Conservation (phyloP, 2,797 vertebrate genomes). For the Sandelia bainsii region DNA sequence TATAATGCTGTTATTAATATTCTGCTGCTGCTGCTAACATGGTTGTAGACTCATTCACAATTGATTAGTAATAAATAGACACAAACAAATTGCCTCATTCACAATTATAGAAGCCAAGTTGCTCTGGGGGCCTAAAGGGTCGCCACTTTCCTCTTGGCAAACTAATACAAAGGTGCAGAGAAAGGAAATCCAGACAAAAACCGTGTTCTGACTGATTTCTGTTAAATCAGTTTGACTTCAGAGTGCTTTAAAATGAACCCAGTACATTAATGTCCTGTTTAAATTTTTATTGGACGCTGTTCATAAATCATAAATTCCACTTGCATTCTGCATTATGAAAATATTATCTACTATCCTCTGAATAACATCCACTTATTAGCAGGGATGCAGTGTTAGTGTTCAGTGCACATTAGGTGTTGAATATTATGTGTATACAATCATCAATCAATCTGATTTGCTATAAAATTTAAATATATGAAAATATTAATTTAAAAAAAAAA, state of each 20-base stretch:
- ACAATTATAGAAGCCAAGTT: too few species aligned
- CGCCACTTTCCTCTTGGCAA: too few species aligned
- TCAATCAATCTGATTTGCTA: background rate
- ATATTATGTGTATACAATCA: background rate
- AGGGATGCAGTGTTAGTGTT: background rate
- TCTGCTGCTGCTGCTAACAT: background rate
- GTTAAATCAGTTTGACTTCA: background rate
- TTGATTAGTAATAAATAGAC: too few species aligned
- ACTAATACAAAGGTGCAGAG: background rate
- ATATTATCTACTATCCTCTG: conserved; percentile 13
- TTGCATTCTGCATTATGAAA: conserved; percentile 12
- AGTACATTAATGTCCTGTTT: conserved; percentile 22
- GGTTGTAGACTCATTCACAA: background rate
- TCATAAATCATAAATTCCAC: conserved; percentile 34
- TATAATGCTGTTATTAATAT: background rate
- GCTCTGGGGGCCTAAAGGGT: background rate
- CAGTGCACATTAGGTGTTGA: background rate
- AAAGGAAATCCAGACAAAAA: background rate
- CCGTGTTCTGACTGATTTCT: background rate
- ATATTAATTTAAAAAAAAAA: too few species aligned
- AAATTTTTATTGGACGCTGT: conserved; percentile 29
- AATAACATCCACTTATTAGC: conserved; percentile 12
- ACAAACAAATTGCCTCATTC: too few species aligned
- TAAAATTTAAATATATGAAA: conserved; percentile 14
- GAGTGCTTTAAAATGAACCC: conserved; percentile 30